A percentile compares a stretch with the other conserved stretches of the same genome.
These are phyloP conservation scores for Nesidiocoris tenuis DNA, from an alignment of 2,888 invertebrate genomes.

Conservation along the genomic window DNA sequence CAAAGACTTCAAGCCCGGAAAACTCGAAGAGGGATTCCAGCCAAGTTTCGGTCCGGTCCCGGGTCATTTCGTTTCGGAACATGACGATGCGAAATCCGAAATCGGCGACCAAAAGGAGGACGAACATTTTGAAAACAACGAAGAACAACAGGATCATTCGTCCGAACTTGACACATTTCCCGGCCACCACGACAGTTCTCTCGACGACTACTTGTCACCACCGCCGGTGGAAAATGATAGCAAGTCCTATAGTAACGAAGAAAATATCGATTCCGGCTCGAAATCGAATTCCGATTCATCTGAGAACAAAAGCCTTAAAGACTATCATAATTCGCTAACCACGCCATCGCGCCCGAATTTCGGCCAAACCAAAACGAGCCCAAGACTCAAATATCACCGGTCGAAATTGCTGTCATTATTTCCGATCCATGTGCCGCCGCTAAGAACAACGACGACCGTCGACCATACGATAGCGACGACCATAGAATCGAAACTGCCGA, in stretches of 20 bases:
- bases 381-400: background rate
- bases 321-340: slow-evolving; percentile 34
- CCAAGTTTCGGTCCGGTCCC: slow-evolving; percentile 30
- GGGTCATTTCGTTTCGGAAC: slow-evolving; percentile 1
- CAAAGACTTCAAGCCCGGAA: slow-evolving; percentile 28
- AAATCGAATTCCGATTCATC: background rate
- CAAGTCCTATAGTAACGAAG: background rate
- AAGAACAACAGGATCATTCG: background rate
- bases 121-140: background rate
- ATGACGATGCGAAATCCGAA: background rate
- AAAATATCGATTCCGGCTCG: background rate
- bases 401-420: background rate
- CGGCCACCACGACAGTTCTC: background rate
- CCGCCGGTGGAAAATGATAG: background rate
- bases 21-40: slow-evolving; percentile 19
- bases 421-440: slow-evolving; percentile 30
- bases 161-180: slow-evolving; percentile 11
- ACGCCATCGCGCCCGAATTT: background rate
- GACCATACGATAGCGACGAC: background rate
- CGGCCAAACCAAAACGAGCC: background rate
- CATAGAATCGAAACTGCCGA: background rate
- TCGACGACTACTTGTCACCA: background rate
- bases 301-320: slow-evolving; percentile 27
- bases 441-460: slow-evolving; percentile 27
- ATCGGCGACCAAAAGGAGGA: background rate